Conservation (phyloP, 2,888 invertebrate genomes). For the Drosophila algonquin region DNA sequence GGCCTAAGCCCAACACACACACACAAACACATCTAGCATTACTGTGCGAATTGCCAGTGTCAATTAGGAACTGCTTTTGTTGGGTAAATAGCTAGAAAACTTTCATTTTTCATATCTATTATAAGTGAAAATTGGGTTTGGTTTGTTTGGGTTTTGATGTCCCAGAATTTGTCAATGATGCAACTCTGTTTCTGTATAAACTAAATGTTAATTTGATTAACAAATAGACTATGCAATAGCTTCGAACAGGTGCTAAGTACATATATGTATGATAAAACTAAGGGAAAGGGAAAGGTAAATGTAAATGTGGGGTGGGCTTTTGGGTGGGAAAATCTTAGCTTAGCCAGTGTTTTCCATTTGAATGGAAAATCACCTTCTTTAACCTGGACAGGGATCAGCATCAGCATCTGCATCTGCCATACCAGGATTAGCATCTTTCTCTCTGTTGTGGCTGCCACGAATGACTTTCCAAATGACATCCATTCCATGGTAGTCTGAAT, state of each 20-base stretch:
- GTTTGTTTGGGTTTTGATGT: background rate
- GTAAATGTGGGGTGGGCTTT: conserved; percentile 8
- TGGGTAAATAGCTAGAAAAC: conserved; percentile 56
- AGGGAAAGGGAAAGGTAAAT: conserved; percentile 18
- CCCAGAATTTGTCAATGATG: conserved; percentile 59
- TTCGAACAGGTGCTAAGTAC: conserved; percentile 16
- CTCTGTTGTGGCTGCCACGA: conserved; percentile 1
- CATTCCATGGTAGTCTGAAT: conserved; percentile 7
- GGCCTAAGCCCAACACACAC: conserved; percentile 21
- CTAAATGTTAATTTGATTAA: conserved; percentile 29
- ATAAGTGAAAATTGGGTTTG: conserved; percentile 16
- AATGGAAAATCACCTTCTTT: background rate
- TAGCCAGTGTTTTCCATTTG: conserved; percentile 8
- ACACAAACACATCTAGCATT: conserved; percentile 57
- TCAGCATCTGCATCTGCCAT: conserved; percentile 33
- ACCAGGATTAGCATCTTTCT: conserved; percentile 35
- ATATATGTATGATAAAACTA: conserved; percentile 5
- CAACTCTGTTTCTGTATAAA: conserved; percentile 36
- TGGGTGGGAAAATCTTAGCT: background rate
- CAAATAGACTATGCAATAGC: conserved; percentile 29
- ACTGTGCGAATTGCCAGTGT: conserved; percentile 55
- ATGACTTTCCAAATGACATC: conserved; percentile 36
- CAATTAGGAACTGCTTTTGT: conserved; percentile 26
- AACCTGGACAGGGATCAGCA: conserved; percentile 35
- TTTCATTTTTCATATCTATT: conserved; percentile 49